Base-by-base conservation (phyloP, 2,888 invertebrate genomes). In the Drosophila lutescens region DNA sequence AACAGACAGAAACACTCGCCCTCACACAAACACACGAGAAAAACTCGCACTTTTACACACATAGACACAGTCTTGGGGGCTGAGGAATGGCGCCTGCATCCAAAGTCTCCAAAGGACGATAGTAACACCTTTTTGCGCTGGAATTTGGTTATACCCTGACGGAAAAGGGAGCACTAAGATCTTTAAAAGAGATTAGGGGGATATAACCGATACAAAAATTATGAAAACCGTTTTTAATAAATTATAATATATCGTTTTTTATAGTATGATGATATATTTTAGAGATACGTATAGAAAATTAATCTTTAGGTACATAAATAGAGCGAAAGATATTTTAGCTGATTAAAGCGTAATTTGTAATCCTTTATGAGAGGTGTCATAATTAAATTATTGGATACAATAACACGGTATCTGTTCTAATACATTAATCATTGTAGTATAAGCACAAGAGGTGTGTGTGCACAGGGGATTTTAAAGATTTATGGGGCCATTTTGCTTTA, bases 1-100 rank as follows among this genome's bases (percentile, higher is more conserved):
- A 69, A 83, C 67, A 83, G 68, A 77, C 69, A 74, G 68, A 60
- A 65, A 46, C 56, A 61, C 62, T 69, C 68, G 55, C 46, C 36
- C 50, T 13, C 46, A 74, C 62, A 61, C 63, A 75, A 63, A 55
- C 55, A 53, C 50, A 53, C 41, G 63, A 20, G 63, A 20, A 38
- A 57, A 46, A 67, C 34, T 54, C 68, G 49, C 46, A 49, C 32
- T 57, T 57, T 51, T 34, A 13, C 23, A 17, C 23, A 17, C 46
- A 20, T 17, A 17, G 20, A 20, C 43, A 3, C 49, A 40, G 41
- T 50, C 47, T 30, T 30, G 47, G 43, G 49, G 44, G 55, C 54
- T 58, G 30, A 67, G 44, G 63, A 58, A 75, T 60, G 72, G 62
- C 63, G 80, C 61, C 76, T 60, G 65, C 73, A 66, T 38, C 59